Evolutionary conservation across 2,888 invertebrate species (phyloP).

Genomic region (Bugulina stolonifera): DNA sequence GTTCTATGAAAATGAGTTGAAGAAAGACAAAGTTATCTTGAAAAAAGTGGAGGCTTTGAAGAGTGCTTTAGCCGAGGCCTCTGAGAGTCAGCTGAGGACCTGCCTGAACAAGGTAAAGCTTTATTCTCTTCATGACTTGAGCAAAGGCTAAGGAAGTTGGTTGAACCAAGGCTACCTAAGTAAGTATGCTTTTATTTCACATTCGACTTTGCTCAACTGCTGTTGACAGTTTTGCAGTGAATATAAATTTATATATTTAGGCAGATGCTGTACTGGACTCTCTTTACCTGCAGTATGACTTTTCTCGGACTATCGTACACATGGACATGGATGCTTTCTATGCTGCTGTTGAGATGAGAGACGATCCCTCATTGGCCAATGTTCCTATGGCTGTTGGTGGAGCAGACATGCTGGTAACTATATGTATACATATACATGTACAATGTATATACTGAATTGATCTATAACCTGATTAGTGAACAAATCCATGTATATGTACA

Average conservation of each 20-base stretch:
- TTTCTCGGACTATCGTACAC: slow-evolving; percentile 57
- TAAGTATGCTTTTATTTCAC: too few species aligned
- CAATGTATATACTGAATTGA: too few species aligned
- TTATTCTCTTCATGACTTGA: too few species aligned
- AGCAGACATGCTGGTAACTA: slow-evolving; percentile 56
- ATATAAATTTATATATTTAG: too few species aligned
- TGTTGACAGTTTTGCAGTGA: too few species aligned
- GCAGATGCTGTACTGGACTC: background rate
- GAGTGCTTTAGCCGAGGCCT: slow-evolving; percentile 37
- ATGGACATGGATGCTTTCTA: slow-evolving; percentile 63
- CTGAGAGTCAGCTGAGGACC: slow-evolving; percentile 44
- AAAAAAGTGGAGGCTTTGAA: slow-evolving; percentile 52
- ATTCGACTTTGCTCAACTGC: too few species aligned
- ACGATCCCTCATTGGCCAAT: slow-evolving; percentile 49
- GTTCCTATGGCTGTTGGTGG: slow-evolving; percentile 62
- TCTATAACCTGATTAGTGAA: too few species aligned
- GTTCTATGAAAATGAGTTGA: slow-evolving; percentile 57
- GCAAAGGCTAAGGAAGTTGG: too few species aligned
- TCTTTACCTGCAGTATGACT: slow-evolving; percentile 38
- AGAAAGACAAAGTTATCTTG: slow-evolving; percentile 55
- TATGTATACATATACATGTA: too few species aligned
- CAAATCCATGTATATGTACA: too few species aligned
- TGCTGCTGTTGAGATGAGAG: slow-evolving; percentile 60
- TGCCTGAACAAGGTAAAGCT: slow-evolving; percentile 37
- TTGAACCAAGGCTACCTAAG: too few species aligned